phyloP scores from a whole-genome alignment of 2,113 vertebrate species.

The Toxostoma redivivum region DNA sequence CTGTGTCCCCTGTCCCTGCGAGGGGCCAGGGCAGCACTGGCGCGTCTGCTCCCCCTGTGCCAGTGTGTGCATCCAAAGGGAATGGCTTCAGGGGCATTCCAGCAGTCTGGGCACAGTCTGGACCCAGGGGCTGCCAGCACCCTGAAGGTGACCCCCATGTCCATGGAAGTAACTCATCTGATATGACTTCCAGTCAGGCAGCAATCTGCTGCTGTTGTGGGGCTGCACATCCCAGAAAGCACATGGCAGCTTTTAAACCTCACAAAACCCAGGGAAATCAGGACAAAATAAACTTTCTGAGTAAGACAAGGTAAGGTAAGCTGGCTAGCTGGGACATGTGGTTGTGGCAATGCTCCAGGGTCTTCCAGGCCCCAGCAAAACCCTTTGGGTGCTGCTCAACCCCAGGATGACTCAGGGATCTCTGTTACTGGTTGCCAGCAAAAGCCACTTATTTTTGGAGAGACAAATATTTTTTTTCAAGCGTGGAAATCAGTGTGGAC shows the following conservation, averaged over 20 bases:
- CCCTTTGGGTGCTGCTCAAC: not conserved
- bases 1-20: not conserved
- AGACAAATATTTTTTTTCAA: not conserved
- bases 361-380: not conserved
- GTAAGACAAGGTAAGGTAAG: not conserved
- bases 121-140: not conserved
- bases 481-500: not conserved
- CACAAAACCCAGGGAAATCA: not conserved
- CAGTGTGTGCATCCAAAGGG: not conserved
- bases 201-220: not conserved
- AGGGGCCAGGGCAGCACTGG: not conserved
- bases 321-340: not conserved
- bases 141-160: not conserved
- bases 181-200: rapidly evolving
- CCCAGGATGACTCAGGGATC: rapidly evolving
- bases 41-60: not conserved
- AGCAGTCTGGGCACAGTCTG: not conserved
- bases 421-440: not conserved
- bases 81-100: rapidly evolving
- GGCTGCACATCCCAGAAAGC: not conserved
- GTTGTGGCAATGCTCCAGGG: not conserved
- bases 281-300: not conserved
- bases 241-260: not conserved
- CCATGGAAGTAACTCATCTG: not conserved
- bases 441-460: not conserved